These are phyloP conservation scores for Chloroceryle inda DNA, from an alignment of 2,797 vertebrate genomes.

Conservation along the genomic window DNA sequence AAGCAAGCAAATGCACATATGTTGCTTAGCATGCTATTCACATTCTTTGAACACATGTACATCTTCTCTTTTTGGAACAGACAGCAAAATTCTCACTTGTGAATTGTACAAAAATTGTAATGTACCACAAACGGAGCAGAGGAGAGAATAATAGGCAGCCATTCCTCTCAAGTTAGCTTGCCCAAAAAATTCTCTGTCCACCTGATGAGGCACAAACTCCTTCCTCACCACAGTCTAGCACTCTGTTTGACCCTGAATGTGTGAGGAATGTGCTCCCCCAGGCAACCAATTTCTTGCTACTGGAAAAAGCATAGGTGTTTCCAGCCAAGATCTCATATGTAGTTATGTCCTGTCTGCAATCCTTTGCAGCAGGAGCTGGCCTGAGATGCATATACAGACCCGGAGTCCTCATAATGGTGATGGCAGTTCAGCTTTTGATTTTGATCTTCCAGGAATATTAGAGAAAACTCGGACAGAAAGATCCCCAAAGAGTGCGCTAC, in stretches of 20 bases:
- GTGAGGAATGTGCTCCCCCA: background rate
- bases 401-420: background rate
- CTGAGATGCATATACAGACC: background rate
- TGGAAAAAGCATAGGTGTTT: background rate
- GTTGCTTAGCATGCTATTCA: background rate
- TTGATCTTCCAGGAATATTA: background rate
- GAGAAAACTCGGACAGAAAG: background rate
- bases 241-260: background rate
- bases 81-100: background rate
- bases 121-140: background rate
- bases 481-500: background rate
- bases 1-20: background rate
- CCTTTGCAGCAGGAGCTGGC: background rate
- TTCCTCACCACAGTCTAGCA: background rate
- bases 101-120: background rate
- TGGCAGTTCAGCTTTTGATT: background rate
- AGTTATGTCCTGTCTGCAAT: background rate
- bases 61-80: background rate
- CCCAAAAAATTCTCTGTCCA: background rate
- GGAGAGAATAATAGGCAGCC: background rate
- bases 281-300: background rate
- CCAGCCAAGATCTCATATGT: background rate
- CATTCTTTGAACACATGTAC: background rate
- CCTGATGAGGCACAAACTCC: background rate
- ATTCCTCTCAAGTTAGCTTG: background rate